Conservation (phyloP, 2,113 vertebrate genomes). For the Aspidoscelis tigris region DNA sequence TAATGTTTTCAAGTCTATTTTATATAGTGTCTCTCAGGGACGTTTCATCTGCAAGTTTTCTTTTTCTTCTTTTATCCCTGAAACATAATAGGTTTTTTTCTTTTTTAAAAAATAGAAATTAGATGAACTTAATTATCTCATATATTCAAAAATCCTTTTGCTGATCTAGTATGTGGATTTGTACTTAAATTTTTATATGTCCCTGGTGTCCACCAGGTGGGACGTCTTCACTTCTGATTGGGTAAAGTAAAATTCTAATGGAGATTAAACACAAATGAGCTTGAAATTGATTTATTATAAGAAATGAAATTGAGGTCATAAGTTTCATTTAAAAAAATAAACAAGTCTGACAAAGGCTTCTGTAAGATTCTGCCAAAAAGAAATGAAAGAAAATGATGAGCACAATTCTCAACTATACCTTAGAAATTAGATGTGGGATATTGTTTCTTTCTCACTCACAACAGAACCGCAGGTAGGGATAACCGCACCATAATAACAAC, state of each 20-base stretch:
- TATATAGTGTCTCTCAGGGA: constrained; percentile 68
- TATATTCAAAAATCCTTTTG: constrained; percentile 60
- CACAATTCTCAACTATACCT: constrained; percentile 50
- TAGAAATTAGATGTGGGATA: constrained; percentile 56
- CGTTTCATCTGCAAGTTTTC: constrained; percentile 65
- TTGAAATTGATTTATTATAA: constrained; percentile 80
- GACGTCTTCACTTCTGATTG: constrained; percentile 75
- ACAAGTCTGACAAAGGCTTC: constrained; percentile 43
- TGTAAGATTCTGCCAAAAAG: constrained; percentile 63
- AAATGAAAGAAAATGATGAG: constrained; percentile 64
- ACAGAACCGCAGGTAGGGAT: constrained; percentile 35
- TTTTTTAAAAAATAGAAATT: constrained; percentile 69
- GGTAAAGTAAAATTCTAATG: constrained; percentile 79
- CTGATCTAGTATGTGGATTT: constrained; percentile 81
- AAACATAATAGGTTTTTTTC: constrained; percentile 72
- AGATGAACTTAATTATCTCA: constrained; percentile 77
- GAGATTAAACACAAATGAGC: constrained; percentile 79
- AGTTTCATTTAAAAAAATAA: constrained; percentile 54
- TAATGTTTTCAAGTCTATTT: constrained; percentile 71
- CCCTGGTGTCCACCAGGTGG: constrained; percentile 71
- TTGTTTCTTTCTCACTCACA: constrained; percentile 45
- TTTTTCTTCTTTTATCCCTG: constrained; percentile 72
- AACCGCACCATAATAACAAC: constrained; percentile 29
- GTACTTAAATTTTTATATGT: constrained; percentile 79
- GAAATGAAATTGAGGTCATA: constrained; percentile 74